Percentiles rank a stretch among this genome's conserved stretches.
phyloP scores from a whole-genome alignment of 2,888 invertebrate genomes.

The Cancer borealis region DNA sequence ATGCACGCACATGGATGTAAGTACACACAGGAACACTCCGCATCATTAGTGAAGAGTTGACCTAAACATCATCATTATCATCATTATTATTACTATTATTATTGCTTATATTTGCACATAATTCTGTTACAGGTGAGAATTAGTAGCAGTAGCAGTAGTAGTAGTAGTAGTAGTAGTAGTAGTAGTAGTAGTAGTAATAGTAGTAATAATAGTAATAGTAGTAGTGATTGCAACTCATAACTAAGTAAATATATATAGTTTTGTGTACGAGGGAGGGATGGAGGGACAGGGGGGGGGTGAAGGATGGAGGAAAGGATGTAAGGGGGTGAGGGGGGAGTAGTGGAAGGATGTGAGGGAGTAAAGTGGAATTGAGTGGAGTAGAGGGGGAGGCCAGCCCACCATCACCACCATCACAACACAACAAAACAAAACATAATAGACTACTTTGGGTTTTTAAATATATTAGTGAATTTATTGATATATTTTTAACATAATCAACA shows the following conservation, averaged over 20 bases:
- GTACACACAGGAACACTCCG: background rate
- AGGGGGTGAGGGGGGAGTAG: background rate
- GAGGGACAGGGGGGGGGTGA: background rate
- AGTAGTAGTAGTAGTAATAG: background rate
- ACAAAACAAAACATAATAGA: no score
- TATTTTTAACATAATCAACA: no score
- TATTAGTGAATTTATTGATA: no score
- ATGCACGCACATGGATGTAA: background rate
- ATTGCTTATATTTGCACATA: background rate
- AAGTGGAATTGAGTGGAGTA: background rate
- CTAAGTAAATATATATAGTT: background rate
- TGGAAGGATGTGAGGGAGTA: background rate
- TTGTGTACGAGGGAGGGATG: background rate
- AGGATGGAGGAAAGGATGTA: background rate
- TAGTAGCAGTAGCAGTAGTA: background rate
- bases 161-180: background rate
- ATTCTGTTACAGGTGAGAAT: background rate
- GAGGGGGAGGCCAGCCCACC: background rate
- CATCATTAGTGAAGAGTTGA: background rate
- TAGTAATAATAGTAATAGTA: slow-evolving; percentile 27
- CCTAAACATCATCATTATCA: background rate
- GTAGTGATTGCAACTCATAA: background rate
- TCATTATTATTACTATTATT: background rate
- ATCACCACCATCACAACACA: no score
- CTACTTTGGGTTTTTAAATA: no score